These are phyloP conservation scores for Sarcophaga bullata DNA, from an alignment of 1,140 invertebrate species.

Conservation along the genomic window DNA sequence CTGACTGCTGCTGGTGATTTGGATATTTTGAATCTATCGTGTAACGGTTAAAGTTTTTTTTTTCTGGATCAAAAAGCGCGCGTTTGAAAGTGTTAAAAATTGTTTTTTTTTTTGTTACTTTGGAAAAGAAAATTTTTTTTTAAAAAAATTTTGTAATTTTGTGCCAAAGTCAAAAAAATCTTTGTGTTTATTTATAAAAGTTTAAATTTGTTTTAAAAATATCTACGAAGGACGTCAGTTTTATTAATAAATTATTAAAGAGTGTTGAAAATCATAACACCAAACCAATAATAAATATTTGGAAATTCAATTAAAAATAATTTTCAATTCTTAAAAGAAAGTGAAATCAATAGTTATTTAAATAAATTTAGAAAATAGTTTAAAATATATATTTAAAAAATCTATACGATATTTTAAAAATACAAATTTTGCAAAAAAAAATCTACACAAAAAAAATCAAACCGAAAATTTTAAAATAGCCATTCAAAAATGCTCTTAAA, in stretches of 20 bases:
- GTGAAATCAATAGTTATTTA: neutral
- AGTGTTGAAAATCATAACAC: too few relatives aligned
- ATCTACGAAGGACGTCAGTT: slow-evolving; percentile 25
- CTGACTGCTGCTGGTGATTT: neutral
- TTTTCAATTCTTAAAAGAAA: neutral
- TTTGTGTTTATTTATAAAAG: slow-evolving; percentile 27
- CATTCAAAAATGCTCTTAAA: neutral
- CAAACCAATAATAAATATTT: too few relatives aligned
- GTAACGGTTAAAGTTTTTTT: too few relatives aligned
- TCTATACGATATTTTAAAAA: neutral
- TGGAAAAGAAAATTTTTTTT: too few relatives aligned
- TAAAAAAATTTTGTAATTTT: too few relatives aligned
- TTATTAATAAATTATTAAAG: too few relatives aligned
- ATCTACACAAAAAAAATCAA: neutral
- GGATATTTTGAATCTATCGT: neutral
- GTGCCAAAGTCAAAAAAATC: neutral
- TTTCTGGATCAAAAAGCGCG: neutral
- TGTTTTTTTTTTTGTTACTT: neutral
- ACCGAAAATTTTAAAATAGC: neutral
- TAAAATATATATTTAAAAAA: too few relatives aligned
- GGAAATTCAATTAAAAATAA: neutral
- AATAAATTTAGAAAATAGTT: neutral
- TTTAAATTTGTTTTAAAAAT: slow-evolving; percentile 32
- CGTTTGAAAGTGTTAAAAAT: neutral
- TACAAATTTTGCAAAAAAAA: neutral